phyloP scores from a whole-genome alignment of 2,888 invertebrate species.

The Tipula vernalis region DNA sequence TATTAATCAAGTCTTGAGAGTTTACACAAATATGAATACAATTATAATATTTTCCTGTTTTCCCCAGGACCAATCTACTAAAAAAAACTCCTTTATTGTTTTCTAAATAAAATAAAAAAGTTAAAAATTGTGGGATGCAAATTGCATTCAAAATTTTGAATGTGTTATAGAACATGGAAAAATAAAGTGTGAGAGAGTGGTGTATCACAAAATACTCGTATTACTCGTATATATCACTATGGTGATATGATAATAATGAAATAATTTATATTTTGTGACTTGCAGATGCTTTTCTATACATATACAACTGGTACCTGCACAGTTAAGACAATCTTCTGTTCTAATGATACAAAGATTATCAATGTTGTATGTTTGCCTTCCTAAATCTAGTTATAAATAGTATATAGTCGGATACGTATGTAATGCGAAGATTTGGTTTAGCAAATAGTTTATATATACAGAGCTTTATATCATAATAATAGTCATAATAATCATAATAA shows the following conservation, averaged over 20 bases:
- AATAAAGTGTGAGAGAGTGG: not conserved
- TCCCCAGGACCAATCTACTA: not conserved
- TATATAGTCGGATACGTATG: not conserved
- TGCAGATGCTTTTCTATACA: not conserved
- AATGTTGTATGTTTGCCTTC: not conserved
- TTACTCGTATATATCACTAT: not conserved
- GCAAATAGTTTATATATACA: not conserved
- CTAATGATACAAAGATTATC: not conserved
- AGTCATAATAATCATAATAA: slow-evolving; percentile 4
- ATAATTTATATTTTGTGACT: not conserved
- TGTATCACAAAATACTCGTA: not conserved
- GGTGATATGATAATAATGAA: not conserved
- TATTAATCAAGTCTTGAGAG: not conserved
- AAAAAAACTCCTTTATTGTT: not conserved
- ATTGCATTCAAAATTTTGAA: not conserved
- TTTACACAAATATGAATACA: not conserved
- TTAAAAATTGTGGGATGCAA: not conserved
- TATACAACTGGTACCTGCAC: not conserved
- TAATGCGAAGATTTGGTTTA: not conserved
- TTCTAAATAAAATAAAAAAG: not conserved
- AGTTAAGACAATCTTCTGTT: not conserved
- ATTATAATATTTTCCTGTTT: not conserved
- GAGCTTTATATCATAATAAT: not conserved
- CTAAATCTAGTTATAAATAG: not conserved
- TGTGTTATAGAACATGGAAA: not conserved